Evolutionary conservation across 1,140 invertebrate species (phyloP).

Genomic region (Trichogramma pretiosum): DNA sequence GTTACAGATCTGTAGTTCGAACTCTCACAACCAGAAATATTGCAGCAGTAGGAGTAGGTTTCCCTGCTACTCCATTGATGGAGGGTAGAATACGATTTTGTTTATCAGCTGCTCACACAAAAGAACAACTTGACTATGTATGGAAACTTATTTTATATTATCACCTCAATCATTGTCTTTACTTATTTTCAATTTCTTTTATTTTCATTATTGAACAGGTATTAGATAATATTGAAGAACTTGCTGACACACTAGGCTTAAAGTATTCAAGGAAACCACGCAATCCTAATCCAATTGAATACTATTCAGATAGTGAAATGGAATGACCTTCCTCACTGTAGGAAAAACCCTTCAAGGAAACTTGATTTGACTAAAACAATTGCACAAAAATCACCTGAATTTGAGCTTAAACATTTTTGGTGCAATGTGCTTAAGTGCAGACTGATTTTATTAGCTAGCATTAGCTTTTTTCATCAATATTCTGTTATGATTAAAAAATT

Average conservation of each 20-base stretch:
- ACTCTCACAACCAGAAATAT: slow-evolving; percentile 73
- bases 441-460: too few species aligned
- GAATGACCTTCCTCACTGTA: slow-evolving; percentile 36
- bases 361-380: slow-evolving; percentile 18
- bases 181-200: slow-evolving; percentile 18
- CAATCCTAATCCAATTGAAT: slow-evolving; percentile 51
- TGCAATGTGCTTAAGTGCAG: neutral
- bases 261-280: slow-evolving; percentile 61
- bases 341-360: slow-evolving; percentile 23
- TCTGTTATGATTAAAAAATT: too few species aligned
- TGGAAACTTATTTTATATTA: slow-evolving; percentile 18
- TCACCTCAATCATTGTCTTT: neutral
- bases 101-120: slow-evolving; percentile 90
- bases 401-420: slow-evolving; percentile 1
- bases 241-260: slow-evolving; percentile 60
- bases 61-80: slow-evolving; percentile 95
- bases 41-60: slow-evolving; percentile 92
- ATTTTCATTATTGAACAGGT: too few species aligned
- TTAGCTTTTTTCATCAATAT: too few species aligned
- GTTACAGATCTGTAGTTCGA: slow-evolving; percentile 70
- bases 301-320: slow-evolving; percentile 43
- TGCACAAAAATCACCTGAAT: neutral
- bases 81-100: slow-evolving; percentile 92
- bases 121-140: slow-evolving; percentile 88
- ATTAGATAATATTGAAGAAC: slow-evolving; percentile 60